Evolutionary conservation across 2,113 vertebrate genomes (phyloP).

Genomic region (Microtus richardsoni): DNA sequence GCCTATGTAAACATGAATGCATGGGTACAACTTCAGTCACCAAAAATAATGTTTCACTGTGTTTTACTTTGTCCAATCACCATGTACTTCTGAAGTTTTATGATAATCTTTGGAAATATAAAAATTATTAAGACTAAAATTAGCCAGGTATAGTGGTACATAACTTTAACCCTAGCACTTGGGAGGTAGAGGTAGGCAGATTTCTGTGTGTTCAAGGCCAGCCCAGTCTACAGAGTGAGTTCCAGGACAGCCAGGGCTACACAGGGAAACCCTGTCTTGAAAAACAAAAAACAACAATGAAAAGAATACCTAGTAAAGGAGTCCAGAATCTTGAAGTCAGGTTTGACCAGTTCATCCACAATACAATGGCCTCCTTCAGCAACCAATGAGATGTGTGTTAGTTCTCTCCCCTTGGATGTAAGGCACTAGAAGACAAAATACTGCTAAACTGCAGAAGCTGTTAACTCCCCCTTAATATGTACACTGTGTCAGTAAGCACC

Average conservation of each 20-base stretch:
- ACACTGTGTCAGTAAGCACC: not conserved
- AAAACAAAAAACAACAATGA: not conserved
- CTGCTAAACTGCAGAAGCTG: not conserved
- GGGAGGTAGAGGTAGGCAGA: not conserved
- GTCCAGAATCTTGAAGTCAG: slow-evolving; percentile 87
- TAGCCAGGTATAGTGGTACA: not conserved
- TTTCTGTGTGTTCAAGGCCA: not conserved
- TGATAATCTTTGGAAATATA: slow-evolving; percentile 19
- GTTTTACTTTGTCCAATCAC: slow-evolving; percentile 3
- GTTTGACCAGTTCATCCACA: slow-evolving; percentile 93
- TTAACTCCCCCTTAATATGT: slow-evolving; percentile 9
- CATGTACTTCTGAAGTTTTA: slow-evolving; percentile 23
- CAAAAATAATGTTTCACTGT: not conserved
- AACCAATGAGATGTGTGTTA: slow-evolving; percentile 92
- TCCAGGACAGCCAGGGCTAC: not conserved
- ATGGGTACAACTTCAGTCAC: not conserved
- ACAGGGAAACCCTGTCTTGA: not conserved
- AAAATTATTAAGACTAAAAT: not conserved
- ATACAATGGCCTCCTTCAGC: slow-evolving; percentile 89
- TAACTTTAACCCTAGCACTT: not conserved
- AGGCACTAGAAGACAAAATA: slow-evolving; percentile 88
- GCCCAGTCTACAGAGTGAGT: not conserved
- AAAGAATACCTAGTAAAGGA: slow-evolving; percentile 91
- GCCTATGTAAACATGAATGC: not conserved
- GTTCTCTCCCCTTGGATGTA: slow-evolving; percentile 88